Evolutionary conservation across 2,113 vertebrate species (phyloP).

Genomic region (Phrynosoma platyrhinos): DNA sequence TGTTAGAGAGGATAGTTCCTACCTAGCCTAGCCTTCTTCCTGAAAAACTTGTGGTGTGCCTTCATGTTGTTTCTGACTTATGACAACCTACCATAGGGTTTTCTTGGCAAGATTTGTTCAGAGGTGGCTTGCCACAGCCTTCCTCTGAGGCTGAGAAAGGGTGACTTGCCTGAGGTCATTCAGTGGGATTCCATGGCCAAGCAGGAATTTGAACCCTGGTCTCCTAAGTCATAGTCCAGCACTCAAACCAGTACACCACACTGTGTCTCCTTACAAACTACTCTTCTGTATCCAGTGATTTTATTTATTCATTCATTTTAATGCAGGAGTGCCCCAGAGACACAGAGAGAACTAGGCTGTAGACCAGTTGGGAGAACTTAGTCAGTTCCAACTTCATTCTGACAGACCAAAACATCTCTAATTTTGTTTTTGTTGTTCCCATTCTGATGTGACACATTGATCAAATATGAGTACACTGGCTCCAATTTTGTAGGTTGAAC

Average conservation of each 20-base stretch:
- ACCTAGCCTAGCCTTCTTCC: not conserved
- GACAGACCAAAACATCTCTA: not conserved
- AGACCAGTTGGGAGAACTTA: not conserved
- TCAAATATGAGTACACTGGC: not conserved
- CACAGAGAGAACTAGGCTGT: not conserved
- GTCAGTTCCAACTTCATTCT: not conserved
- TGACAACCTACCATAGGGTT: too few relatives aligned
- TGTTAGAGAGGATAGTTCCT: not conserved
- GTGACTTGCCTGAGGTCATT: too few relatives aligned
- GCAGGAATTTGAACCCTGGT: too few relatives aligned
- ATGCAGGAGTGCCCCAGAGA: not conserved
- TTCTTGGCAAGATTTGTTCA: too few relatives aligned
- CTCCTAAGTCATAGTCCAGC: too few relatives aligned
- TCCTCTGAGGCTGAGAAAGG: too few relatives aligned
- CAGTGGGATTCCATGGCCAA: too few relatives aligned
- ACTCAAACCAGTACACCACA: too few relatives aligned
- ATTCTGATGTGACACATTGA: not conserved
- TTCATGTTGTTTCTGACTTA: not conserved
- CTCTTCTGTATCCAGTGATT: not conserved
- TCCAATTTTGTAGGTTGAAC: constrained; percentile 10
- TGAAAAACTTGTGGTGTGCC: not conserved
- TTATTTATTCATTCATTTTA: not conserved
- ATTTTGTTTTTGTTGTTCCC: not conserved
- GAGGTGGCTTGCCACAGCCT: too few relatives aligned
- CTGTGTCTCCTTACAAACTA: not conserved